phyloP scores from a whole-genome alignment of 1,140 invertebrate species.

The Ceratina japonica region DNA sequence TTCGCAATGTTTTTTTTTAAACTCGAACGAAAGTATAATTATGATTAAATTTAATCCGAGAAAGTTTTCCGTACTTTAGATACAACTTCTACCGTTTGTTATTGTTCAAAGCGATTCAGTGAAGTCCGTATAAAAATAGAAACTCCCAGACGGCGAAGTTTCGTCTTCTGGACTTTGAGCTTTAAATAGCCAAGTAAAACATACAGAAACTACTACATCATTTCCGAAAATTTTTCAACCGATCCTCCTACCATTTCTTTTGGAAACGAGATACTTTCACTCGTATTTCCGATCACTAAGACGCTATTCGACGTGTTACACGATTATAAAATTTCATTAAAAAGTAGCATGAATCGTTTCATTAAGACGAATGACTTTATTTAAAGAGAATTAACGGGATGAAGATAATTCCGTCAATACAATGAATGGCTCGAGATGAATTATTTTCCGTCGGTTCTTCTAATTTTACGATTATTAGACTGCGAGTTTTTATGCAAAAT shows the following conservation, averaged over 20 bases:
- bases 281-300: neutral
- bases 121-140: slow-evolving; percentile 23
- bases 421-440: slow-evolving; percentile 8
- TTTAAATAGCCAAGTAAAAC: slow-evolving; percentile 18
- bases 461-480: no score
- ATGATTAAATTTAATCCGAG: no score
- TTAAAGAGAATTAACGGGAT: neutral
- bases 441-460: neutral
- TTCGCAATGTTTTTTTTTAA: no score
- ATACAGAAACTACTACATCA: neutral
- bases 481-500: no score
- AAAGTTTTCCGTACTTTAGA: neutral
- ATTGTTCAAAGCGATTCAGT: slow-evolving; percentile 9
- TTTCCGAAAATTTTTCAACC: neutral
- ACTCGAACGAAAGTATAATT: no score
- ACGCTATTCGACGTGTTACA: neutral
- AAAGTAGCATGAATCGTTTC: neutral
- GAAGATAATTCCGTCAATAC: neutral
- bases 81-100: neutral
- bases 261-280: no score
- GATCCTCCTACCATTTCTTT: neutral
- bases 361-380: no score
- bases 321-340: neutral
- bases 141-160: neutral
- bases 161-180: neutral